Conservation (phyloP, 1,140 invertebrate species). For the Zaprionus lachaisei region DNA sequence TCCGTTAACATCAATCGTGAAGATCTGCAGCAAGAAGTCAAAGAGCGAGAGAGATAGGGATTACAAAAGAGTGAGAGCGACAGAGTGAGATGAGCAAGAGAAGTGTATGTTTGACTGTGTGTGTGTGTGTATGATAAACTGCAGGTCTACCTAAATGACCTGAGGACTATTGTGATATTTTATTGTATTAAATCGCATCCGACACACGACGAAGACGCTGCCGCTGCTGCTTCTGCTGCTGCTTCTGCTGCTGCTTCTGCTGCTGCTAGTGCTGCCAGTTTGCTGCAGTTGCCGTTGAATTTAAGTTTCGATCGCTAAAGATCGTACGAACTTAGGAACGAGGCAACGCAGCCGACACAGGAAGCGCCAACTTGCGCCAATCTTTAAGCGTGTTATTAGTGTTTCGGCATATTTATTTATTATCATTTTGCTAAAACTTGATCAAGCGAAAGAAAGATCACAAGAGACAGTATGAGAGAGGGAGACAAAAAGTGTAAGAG, state of each 20-base stretch:
- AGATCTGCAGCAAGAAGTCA: slow-evolving; percentile 40
- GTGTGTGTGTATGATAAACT: slow-evolving; percentile 74
- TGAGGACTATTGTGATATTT: slow-evolving; percentile 84
- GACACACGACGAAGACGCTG: slow-evolving; percentile 59
- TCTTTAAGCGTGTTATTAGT: slow-evolving; percentile 81
- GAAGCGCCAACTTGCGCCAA: slow-evolving; percentile 78
- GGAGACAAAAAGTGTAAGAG: background rate
- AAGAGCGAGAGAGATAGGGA: slow-evolving; percentile 13
- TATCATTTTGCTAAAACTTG: slow-evolving; percentile 66
- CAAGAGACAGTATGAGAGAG: background rate
- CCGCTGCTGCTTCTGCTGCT: background rate
- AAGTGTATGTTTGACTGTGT: slow-evolving; percentile 35
- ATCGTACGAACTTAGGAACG: slow-evolving; percentile 13
- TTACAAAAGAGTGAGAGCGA: slow-evolving; percentile 12
- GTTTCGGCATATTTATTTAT: slow-evolving; percentile 82
- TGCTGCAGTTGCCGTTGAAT: background rate
- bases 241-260: background rate
- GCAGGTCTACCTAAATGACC: slow-evolving; percentile 83
- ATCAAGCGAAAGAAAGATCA: slow-evolving; percentile 1
- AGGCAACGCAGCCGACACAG: slow-evolving; percentile 38
- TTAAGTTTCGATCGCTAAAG: slow-evolving; percentile 34
- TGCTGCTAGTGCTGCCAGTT: background rate
- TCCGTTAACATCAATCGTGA: slow-evolving; percentile 84
- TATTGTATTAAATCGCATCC: slow-evolving; percentile 83
- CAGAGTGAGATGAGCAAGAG: slow-evolving; percentile 13